Conservation (phyloP, 23 tunicate species). For the Diplosoma virens region DNA sequence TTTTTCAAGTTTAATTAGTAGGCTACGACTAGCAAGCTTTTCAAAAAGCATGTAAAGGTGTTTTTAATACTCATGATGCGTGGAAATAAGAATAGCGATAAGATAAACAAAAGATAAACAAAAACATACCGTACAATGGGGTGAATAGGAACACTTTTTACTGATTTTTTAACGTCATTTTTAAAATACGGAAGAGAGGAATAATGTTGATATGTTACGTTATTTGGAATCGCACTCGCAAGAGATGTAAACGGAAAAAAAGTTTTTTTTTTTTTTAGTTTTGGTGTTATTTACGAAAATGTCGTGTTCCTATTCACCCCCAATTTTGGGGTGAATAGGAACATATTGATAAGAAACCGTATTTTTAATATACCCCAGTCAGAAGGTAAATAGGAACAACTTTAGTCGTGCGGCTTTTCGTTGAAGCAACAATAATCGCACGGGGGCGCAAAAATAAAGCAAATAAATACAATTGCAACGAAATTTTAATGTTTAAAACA, state of each 20-base stretch:
- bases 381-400: neutral
- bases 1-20: no score
- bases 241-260: neutral
- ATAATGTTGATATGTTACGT: neutral
- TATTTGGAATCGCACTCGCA: neutral
- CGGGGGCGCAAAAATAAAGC: neutral
- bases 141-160: conserved; percentile 8
- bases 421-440: neutral
- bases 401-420: neutral
- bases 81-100: no score
- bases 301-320: neutral
- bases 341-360: neutral
- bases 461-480: neutral
- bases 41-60: no score
- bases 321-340: neutral
- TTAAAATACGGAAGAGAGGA: neutral
- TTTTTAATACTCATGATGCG: no score
- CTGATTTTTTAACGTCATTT: neutral
- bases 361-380: neutral
- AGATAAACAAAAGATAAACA: no score
- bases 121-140: conserved; percentile 3
- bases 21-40: no score
- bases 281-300: neutral
- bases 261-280: neutral
- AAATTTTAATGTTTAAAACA: no score